phyloP scores from a whole-genome alignment of 2,113 vertebrate genomes.

The Xenopus tropicalis region DNA sequence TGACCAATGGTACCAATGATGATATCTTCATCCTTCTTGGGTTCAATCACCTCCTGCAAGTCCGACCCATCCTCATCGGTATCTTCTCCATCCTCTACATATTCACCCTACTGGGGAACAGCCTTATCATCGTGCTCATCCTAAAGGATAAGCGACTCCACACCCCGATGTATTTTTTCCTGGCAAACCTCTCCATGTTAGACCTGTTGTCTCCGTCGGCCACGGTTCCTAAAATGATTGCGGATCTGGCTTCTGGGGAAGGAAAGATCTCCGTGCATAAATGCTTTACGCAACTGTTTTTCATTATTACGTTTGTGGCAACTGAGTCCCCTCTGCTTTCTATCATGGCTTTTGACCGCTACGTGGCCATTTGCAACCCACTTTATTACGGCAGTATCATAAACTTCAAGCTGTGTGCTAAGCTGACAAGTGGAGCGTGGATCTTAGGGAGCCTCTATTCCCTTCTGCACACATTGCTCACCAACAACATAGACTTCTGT shows the following conservation, averaged over 20 bases:
- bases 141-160: neutral
- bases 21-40: no score
- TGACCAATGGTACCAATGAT: no score
- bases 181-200: neutral
- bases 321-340: slow-evolving; percentile 1
- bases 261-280: neutral
- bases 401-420: no score
- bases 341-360: neutral
- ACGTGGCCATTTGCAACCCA: no score
- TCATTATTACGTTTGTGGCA: neutral
- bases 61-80: no score
- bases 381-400: neutral
- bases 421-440: no score
- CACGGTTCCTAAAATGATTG: slow-evolving; percentile 8
- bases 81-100: no score
- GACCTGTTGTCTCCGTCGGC: neutral
- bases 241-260: neutral
- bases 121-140: neutral
- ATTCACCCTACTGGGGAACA: no score
- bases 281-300: neutral
- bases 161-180: slow-evolving; percentile 3
- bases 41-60: no score
- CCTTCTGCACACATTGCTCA: neutral
- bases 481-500: neutral
- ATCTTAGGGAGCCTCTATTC: no score